Conservation (phyloP, 2,113 vertebrate genomes). For the Boulengeromyrus knoepffleri region DNA sequence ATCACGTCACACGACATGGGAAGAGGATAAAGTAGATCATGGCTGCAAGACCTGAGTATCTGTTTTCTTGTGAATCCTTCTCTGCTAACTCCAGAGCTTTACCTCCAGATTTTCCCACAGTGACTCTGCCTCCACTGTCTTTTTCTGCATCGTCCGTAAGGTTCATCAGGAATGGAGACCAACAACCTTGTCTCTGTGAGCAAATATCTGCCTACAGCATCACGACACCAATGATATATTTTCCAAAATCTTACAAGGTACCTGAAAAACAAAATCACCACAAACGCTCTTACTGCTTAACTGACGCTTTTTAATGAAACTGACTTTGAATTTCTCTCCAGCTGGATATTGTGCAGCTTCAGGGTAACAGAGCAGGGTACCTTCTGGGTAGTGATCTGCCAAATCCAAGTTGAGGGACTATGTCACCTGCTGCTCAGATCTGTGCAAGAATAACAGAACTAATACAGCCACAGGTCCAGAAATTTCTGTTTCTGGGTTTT, state of each 20-base stretch:
- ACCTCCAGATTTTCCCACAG: not conserved
- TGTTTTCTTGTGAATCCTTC: not conserved
- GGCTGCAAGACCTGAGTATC: not conserved
- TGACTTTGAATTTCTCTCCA: not conserved
- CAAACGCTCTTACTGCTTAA: not conserved
- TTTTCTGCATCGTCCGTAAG: not conserved
- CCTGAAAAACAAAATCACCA: not conserved
- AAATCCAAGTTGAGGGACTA: not conserved
- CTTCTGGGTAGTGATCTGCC: not conserved
- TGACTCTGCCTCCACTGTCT: not conserved
- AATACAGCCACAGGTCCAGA: not conserved
- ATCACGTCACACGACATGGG: not conserved
- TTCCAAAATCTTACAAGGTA: not conserved
- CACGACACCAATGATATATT: not conserved
- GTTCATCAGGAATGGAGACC: not conserved
- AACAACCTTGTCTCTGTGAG: not conserved
- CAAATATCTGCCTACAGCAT: not conserved
- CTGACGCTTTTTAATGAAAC: not conserved
- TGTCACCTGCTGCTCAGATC: not conserved
- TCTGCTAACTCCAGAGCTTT: not conserved
- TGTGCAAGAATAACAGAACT: not conserved
- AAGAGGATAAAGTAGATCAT: not conserved
- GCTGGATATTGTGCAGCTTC: not conserved
- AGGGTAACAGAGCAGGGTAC: not conserved
- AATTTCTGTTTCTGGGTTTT: not conserved